These are phyloP conservation scores for Takifugu flavidus DNA, from an alignment of 2,113 vertebrate genomes.

Conservation along the genomic window DNA sequence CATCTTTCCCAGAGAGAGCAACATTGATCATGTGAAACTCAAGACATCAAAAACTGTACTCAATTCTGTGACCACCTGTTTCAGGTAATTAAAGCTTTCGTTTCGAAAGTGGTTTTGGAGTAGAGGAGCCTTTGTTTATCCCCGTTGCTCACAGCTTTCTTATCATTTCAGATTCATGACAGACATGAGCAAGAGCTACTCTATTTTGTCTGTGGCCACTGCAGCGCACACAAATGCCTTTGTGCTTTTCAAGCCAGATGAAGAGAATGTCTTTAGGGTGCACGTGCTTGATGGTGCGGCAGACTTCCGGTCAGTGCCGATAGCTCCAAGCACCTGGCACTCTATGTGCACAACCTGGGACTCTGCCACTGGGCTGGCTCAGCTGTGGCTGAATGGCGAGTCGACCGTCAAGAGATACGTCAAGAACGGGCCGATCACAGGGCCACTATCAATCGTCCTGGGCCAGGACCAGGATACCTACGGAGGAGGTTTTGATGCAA, in stretches of 20 bases:
- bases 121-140: neutral
- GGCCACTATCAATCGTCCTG: conserved; percentile 16
- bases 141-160: conserved; percentile 6
- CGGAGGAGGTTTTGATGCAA: conserved; percentile 16
- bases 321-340: conserved; percentile 38
- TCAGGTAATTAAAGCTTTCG: conserved; percentile 24
- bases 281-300: fast-evolving
- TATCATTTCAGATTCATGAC: conserved; percentile 32
- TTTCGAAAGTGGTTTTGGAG: too few species aligned
- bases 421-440: conserved; percentile 9
- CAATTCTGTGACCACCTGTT: conserved; percentile 25
- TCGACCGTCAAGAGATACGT: conserved; percentile 34
- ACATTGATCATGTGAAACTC: conserved; percentile 25
- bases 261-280: neutral
- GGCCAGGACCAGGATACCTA: conserved; percentile 45
- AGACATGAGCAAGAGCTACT: conserved; percentile 29
- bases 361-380: conserved; percentile 23
- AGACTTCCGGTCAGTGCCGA: conserved; percentile 19
- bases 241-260: conserved; percentile 15
- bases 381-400: conserved; percentile 54
- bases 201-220: conserved; percentile 35
- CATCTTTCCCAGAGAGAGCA: conserved; percentile 31
- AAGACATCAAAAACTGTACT: conserved; percentile 5
- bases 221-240: neutral
- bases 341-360: conserved; percentile 44